phyloP scores from a whole-genome alignment of 2,113 vertebrate species.

The Petromus typicus region DNA sequence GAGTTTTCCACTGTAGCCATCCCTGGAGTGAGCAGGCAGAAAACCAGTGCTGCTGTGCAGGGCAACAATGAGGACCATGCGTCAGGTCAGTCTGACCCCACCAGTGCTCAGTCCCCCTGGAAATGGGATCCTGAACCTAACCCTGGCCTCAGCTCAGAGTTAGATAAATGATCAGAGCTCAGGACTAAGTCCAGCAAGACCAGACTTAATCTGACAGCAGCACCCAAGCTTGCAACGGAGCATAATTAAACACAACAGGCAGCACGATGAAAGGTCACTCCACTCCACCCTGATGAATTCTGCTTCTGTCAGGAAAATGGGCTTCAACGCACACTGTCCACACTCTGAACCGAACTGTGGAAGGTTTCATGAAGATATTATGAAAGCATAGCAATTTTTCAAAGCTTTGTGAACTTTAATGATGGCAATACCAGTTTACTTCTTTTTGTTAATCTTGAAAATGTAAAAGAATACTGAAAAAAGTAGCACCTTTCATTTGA shows the following conservation, averaged over 20 bases:
- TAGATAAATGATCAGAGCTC: constrained; percentile 85
- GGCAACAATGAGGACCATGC: neutral
- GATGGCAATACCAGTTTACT: neutral
- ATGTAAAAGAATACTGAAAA: constrained; percentile 2
- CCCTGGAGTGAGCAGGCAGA: neutral
- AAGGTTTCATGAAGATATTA: constrained; percentile 63
- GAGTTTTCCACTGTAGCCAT: neutral
- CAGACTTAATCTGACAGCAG: constrained; percentile 76
- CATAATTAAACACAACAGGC: constrained; percentile 79
- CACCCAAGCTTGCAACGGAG: constrained; percentile 19
- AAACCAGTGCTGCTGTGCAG: neutral
- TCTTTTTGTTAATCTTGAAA: neutral
- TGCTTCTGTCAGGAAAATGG: constrained; percentile 83
- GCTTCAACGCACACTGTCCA: constrained; percentile 79
- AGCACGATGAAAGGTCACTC: constrained; percentile 74
- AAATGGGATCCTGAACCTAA: constrained; percentile 82
- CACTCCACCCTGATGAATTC: constrained; percentile 81
- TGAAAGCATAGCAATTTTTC: constrained; percentile 61
- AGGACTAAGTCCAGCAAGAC: constrained; percentile 85
- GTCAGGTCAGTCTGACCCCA: constrained; percentile 80
- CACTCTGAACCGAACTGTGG: constrained; percentile 73
- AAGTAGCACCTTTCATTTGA: neutral
- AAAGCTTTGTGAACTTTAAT: constrained; percentile 12
- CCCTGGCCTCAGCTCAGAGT: constrained; percentile 84
- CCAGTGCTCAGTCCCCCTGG: constrained; percentile 79